Evolutionary conservation across 1,140 invertebrate genomes (phyloP).

Genomic region (Camponotus pennsylvanicus): DNA sequence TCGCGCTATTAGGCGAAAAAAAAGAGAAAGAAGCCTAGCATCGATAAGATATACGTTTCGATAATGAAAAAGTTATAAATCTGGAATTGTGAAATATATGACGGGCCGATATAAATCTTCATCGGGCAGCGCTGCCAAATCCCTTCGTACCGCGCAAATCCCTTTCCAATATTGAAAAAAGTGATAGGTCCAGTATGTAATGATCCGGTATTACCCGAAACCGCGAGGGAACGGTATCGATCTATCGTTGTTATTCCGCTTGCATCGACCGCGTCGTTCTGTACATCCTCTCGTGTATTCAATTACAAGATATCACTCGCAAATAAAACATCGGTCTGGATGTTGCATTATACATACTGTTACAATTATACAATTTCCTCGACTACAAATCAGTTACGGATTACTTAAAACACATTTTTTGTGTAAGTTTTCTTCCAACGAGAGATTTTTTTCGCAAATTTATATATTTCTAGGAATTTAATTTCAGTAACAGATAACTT

Average conservation of each 20-base stretch:
- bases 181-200: conserved; percentile 74
- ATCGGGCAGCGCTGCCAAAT: conserved; percentile 73
- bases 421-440: background rate
- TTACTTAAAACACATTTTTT: background rate
- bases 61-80: conserved; percentile 76
- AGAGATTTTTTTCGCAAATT: background rate
- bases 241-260: conserved; percentile 58
- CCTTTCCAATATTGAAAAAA: conserved; percentile 78
- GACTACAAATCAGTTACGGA: background rate
- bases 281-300: conserved; percentile 37
- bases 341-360: background rate
- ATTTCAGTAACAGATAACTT: background rate
- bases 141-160: conserved; percentile 73
- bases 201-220: conserved; percentile 70
- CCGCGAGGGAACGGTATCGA: conserved; percentile 69
- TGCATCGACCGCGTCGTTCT: conserved; percentile 54
- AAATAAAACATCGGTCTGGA: conserved; percentile 14
- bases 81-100: conserved; percentile 72
- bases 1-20: conserved; percentile 54
- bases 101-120: conserved; percentile 74
- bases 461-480: background rate
- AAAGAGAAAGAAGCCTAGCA: conserved; percentile 20
- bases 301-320: conserved; percentile 54
- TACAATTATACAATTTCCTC: background rate
- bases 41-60: conserved; percentile 66